Evolutionary conservation across 2,888 invertebrate species (phyloP), one percentile per base, ranked within the genome.

Genomic region (Pseudeuparius sepicola): DNA sequence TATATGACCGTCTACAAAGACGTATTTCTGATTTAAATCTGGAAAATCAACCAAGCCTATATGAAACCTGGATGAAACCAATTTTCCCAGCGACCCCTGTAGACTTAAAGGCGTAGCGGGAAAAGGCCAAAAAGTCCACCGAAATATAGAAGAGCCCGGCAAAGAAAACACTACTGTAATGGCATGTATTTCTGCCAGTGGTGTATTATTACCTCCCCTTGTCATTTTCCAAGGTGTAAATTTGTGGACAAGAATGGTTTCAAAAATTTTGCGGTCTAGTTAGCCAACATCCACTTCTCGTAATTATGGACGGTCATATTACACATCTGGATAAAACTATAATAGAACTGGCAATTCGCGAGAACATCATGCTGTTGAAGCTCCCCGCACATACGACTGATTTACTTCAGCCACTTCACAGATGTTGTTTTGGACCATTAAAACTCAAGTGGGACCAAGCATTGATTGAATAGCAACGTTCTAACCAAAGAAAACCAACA

Each of bases 231-330:
- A 25, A 11, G n/a, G 25, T 25, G n/a, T 6, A n/a, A 4, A 6
- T 25, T n/a, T 4, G 12, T 25, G 12, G 12, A n/a, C n/a, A n/a
- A n/a, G n/a, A n/a, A n/a, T 46, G 44, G 41, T 46, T 44, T 28
- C 2, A 2, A 12, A 39, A 41, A 18, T 41, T 43, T 33, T 41
- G 41, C 31, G 14, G 4, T 5, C 5, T 36, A 24, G 35, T 43
- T 14, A 2, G 24, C 2, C 7, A 44, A 38, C 36, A 42, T 14
- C 46, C 44, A 4, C 43, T 44, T 17, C 15, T 46, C 6, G 18
- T 41, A 26, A 40, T 44, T 13, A 40, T 41, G 41, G 43, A 46
- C 31, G 46, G 41, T 15, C 44, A 43, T 17, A 36, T 44, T 5
- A 20, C 40, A 2, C 43, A 44, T 26, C 27, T 44, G 14, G 42